These are phyloP conservation scores for Philypnodon macrostomus DNA, from an alignment of 2,797 vertebrate genomes.

Conservation along the genomic window DNA sequence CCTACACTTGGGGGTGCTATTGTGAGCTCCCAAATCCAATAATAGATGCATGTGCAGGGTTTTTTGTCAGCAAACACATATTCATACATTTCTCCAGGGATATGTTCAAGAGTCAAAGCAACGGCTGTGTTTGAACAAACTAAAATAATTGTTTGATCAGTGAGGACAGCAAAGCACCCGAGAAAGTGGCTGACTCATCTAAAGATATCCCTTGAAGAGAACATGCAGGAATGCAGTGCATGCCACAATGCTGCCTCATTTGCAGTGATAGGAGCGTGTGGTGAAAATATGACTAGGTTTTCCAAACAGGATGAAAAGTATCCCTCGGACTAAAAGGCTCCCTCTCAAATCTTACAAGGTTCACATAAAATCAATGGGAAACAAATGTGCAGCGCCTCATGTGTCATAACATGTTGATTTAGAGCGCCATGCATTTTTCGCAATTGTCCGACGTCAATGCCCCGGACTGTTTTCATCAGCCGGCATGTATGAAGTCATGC, in stretches of 20 bases:
- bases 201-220: constrained; percentile 59
- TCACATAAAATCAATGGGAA: constrained; percentile 4
- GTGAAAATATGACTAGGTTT: constrained; percentile 14
- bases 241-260: constrained; percentile 58
- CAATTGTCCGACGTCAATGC: constrained; percentile 11
- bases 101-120: constrained; percentile 30
- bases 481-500: constrained; percentile 26
- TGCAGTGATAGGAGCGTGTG: constrained; percentile 54
- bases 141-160: constrained; percentile 37
- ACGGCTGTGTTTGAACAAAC: background rate
- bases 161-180: constrained; percentile 42
- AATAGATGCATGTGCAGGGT: constrained; percentile 43
- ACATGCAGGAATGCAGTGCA: constrained; percentile 60
- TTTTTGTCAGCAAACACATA: constrained; percentile 21
- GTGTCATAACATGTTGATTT: constrained; percentile 3
- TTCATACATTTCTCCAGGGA: constrained; percentile 28
- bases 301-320: background rate
- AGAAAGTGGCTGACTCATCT: constrained; percentile 71
- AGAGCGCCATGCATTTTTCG: constrained; percentile 2
- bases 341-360: background rate
- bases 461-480: constrained; percentile 20
- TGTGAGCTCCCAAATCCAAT: constrained; percentile 49
- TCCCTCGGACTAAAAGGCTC: constrained; percentile 3
- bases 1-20: constrained; percentile 63
- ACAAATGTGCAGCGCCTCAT: background rate